Evolutionary conservation across 2,888 invertebrate genomes (phyloP), one percentile per base, ranked within the genome.

Genomic region (Melipona bicolor): DNA sequence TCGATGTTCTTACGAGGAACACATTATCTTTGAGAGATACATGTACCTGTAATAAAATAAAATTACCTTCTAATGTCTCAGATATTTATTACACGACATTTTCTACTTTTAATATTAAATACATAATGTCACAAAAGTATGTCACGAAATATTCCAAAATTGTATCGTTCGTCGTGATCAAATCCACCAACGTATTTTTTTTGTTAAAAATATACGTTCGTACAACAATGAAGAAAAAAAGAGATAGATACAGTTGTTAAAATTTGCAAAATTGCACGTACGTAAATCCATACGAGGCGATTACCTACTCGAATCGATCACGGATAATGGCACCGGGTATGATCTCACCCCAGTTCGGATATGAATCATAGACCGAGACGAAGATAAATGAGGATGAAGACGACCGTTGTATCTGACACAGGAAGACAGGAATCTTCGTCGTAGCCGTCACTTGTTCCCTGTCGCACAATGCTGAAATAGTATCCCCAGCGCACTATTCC

Each of bases 391-490:
- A 68, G 67, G 21, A 78, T 19, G 62, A 76, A 73, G 71, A 76
- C 50, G 81, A 65, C 43, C 17, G 69, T n/a, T 78, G 49, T 32
- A 52, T 43, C 64, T 59, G 72, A 68, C 72, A 73, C 70, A 73
- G 73, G 72, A 83, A 77, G 76, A 70, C 76, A 73, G 64, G 79
- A 73, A 67, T 71, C 74, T 70, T 74, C 74, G 72, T 52, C 50
- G 54, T 36, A 59, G 32, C 67, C 65, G 74, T 77, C 79, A 77
- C 56, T 77, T 73, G 65, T 59, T 68, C 71, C 32, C 62, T 67
- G 52, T 65, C 24, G 62, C 32, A 77, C 65, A 73, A 79, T 70
- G 72, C 52, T 71, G 81, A 77, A 81, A 81, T 67, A 74, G 65
- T 77, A 84, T 73, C 64, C 77, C 43, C 13, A 61, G 61, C 36